These are phyloP conservation scores for Agrotis segetum DNA, from an alignment of 2,888 invertebrate genomes.

Conservation along the genomic window DNA sequence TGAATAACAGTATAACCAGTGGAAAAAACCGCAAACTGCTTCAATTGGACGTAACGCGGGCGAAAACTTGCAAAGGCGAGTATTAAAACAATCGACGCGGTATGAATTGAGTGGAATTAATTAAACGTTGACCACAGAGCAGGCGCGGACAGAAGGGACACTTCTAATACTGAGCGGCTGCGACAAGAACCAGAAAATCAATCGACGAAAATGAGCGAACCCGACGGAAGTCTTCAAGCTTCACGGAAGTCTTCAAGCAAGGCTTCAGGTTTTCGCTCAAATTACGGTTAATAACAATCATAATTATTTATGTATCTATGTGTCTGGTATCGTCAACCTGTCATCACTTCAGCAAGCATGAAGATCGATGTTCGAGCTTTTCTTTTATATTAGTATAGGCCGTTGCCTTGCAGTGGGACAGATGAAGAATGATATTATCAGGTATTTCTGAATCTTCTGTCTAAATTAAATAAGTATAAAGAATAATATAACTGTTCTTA, in stretches of 20 bases:
- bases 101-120: conserved; percentile 66
- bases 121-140: conserved; percentile 47
- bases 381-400: too few relatives aligned
- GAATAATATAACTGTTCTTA: too few relatives aligned
- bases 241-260: too few relatives aligned
- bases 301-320: too few relatives aligned
- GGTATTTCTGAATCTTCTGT: not conserved
- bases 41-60: conserved; percentile 63
- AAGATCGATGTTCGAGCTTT: too few relatives aligned
- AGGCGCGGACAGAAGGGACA: conserved; percentile 14
- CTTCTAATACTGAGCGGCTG: not conserved
- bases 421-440: not conserved
- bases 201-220: too few relatives aligned
- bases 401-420: too few relatives aligned
- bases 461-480: too few relatives aligned
- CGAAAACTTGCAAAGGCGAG: conserved; percentile 58
- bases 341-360: too few relatives aligned
- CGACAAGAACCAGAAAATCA: not conserved
- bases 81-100: conserved; percentile 63
- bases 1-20: conserved; percentile 61
- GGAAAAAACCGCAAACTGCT: conserved; percentile 64
- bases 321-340: too few relatives aligned
- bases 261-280: not conserved
- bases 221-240: too few relatives aligned
- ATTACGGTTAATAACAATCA: not conserved